Evolutionary conservation across 2,797 vertebrate genomes (phyloP).

Genomic region (Dromococcyx pavoninus): DNA sequence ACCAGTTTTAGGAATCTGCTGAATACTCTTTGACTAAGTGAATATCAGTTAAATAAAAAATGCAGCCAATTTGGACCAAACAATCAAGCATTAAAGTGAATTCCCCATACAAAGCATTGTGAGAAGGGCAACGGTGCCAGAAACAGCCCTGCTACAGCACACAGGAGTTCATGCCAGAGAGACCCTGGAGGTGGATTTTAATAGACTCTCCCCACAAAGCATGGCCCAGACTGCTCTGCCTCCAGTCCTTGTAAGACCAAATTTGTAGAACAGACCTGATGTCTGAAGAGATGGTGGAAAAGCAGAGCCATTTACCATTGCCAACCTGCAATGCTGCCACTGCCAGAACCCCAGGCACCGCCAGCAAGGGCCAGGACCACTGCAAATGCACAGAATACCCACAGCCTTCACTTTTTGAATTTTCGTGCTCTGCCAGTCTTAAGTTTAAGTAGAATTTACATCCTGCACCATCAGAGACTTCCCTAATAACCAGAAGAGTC

Average conservation of each 20-base stretch:
- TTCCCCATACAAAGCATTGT: background rate
- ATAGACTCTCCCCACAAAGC: background rate
- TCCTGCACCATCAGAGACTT: background rate
- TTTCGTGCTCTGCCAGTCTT: background rate
- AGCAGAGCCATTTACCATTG: background rate
- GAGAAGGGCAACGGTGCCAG: background rate
- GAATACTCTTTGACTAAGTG: background rate
- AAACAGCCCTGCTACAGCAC: background rate
- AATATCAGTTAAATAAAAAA: background rate
- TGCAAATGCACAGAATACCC: background rate
- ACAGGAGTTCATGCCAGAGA: background rate
- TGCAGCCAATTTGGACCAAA: background rate
- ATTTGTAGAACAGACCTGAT: background rate
- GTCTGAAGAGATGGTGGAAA: background rate
- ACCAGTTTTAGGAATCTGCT: background rate
- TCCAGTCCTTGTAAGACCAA: background rate
- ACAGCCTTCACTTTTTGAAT: background rate
- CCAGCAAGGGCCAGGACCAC: background rate
- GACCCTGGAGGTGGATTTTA: background rate
- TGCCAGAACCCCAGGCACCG: background rate
- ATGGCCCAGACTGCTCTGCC: background rate
- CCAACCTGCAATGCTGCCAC: background rate
- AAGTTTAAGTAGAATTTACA: background rate
- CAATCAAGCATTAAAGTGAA: background rate
- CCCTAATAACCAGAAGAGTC: background rate